phyloP scores from a whole-genome alignment of 2,888 invertebrate species.

The Phymatocera aterrima region DNA sequence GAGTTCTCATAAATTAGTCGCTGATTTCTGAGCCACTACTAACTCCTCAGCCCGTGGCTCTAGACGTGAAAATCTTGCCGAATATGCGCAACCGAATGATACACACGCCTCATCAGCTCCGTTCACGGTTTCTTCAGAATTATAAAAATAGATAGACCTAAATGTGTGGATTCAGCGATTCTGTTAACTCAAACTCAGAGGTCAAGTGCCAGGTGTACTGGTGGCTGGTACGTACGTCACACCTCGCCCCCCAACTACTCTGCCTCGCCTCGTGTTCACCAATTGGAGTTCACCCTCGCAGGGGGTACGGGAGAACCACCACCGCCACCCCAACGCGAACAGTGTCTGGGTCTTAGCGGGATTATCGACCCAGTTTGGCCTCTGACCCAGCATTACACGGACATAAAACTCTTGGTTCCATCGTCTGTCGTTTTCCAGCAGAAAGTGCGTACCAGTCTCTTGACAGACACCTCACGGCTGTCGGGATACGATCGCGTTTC shows the following conservation, averaged over 20 bases:
- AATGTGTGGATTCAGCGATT: conserved; percentile 9
- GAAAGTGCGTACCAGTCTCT: conserved; percentile 23
- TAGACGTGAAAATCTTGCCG: not conserved
- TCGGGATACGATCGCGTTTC: conserved; percentile 12
- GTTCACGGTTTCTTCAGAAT: not conserved
- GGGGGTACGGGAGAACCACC: not conserved
- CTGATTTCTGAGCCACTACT: not conserved
- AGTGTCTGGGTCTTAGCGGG: conserved; percentile 39
- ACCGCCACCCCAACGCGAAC: conserved; percentile 19
- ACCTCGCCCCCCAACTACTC: not conserved
- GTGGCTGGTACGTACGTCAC: not conserved
- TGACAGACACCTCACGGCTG: conserved; percentile 13
- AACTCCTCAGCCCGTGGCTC: not conserved
- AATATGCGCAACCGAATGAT: not conserved
- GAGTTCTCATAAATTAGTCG: not conserved
- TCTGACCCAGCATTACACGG: conserved; percentile 42
- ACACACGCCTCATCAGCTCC: not conserved
- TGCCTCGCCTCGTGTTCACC: conserved; percentile 6
- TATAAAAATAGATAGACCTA: not conserved
- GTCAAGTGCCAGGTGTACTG: conserved; percentile 5
- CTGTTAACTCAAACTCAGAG: conserved; percentile 10
- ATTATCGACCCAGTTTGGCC: conserved; percentile 43
- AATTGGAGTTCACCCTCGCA: conserved; percentile 27
- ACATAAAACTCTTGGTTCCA: conserved; percentile 17
- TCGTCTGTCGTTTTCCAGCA: conserved; percentile 2